Conservation (phyloP, 2,797 vertebrate genomes). For the Sciurus carolinensis region DNA sequence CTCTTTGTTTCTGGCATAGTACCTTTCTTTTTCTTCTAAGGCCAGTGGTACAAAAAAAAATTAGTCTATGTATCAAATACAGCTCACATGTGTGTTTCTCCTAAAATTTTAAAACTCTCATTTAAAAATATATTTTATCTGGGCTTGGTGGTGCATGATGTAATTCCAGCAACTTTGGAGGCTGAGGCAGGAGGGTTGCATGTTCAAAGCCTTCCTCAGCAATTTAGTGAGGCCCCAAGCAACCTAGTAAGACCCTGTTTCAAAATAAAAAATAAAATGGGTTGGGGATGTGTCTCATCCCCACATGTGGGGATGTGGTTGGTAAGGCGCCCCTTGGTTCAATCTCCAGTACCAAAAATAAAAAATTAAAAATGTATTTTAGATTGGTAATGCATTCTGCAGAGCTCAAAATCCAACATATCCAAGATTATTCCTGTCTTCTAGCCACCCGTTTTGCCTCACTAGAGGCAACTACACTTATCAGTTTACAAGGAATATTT, state of each 20-base stretch:
- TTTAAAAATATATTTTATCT: background rate
- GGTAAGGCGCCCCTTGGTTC: too few species aligned
- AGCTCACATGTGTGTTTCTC: background rate
- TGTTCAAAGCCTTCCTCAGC: too few species aligned
- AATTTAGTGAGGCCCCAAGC: too few species aligned
- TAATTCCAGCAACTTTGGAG: too few species aligned
- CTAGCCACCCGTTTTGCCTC: slow-evolving; percentile 5
- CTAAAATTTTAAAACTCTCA: slow-evolving; percentile 14
- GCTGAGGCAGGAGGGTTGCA: too few species aligned
- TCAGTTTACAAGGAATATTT: slow-evolving; percentile 39
- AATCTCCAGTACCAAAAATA: too few species aligned
- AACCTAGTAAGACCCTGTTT: too few species aligned
- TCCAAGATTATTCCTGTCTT: background rate
- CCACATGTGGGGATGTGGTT: too few species aligned
- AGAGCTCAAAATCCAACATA: slow-evolving; percentile 2
- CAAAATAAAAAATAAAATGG: too few species aligned
- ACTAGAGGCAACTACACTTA: slow-evolving; percentile 19
- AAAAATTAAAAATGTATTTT: background rate
- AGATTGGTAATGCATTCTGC: slow-evolving; percentile 32
- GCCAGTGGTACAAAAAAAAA: background rate
- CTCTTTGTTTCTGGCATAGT: background rate
- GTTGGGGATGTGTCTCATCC: too few species aligned
- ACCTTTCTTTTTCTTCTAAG: slow-evolving; percentile 19
- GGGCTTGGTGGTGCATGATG: too few species aligned
- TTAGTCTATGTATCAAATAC: slow-evolving; percentile 18